Evolutionary conservation across 2,113 vertebrate species (phyloP).

Genomic region (Monarcha castaneiventris): DNA sequence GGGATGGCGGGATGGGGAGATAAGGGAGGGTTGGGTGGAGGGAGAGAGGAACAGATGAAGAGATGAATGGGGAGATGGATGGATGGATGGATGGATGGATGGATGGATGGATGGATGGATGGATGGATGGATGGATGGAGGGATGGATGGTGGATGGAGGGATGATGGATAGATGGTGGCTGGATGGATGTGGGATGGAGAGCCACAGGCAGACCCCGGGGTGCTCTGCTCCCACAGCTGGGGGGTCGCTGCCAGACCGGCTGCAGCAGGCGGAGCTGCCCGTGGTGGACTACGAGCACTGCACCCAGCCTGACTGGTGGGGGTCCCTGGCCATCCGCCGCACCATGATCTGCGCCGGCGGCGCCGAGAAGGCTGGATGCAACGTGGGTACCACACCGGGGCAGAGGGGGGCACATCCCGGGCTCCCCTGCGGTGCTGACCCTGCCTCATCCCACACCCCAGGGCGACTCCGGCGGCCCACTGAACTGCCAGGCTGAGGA

Average conservation of each 20-base stretch:
- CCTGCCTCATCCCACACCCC: neutral
- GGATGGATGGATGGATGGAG: no score
- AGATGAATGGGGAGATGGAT: no score
- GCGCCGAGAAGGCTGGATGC: neutral
- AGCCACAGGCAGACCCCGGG: rapidly evolving
- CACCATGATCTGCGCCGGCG: neutral
- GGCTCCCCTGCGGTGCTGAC: neutral
- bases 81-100: rapidly evolving
- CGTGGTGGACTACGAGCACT: neutral
- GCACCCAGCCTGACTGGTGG: slow-evolving; percentile 29
- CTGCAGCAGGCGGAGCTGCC: slow-evolving; percentile 41
- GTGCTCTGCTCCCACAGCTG: neutral
- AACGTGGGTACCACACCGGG: rapidly evolving
- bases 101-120: neutral
- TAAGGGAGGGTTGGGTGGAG: neutral
- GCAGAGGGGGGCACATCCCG: rapidly evolving
- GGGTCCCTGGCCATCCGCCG: neutral
- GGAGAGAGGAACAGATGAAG: no score
- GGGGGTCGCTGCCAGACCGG: neutral
- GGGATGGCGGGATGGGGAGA: neutral
- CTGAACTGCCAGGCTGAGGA: slow-evolving; percentile 24
- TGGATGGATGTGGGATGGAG: rapidly evolving
- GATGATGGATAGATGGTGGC: neutral
- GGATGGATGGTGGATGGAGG: neutral
- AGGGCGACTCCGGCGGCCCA: neutral